Percentiles rank a stretch among this genome's conserved stretches.
Conservation (phyloP, 2,797 vertebrate species). For the Anguilla obscura region DNA sequence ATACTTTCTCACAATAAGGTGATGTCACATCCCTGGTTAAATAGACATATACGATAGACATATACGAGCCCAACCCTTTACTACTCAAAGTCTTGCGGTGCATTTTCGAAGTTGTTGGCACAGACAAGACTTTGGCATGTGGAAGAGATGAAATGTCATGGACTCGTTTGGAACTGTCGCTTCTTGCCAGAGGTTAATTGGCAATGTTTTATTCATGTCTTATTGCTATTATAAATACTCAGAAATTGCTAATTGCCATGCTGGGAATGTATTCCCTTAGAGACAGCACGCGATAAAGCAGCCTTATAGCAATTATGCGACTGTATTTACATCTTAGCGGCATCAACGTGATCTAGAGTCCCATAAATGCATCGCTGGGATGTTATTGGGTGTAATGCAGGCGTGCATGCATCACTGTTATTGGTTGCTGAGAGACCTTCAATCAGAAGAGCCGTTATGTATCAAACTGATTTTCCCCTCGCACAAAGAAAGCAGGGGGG, state of each 20-base stretch:
- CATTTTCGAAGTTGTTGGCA: not conserved
- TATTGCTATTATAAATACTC: constrained; percentile 21
- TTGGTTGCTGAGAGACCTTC: not conserved
- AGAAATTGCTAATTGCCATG: constrained; percentile 18
- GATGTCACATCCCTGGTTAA: too few species aligned
- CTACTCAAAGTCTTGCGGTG: too few species aligned
- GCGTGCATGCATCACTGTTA: not conserved
- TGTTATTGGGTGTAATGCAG: not conserved
- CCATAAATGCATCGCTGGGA: not conserved
- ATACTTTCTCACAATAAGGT: too few species aligned
- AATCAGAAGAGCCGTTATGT: not conserved
- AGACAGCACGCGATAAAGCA: not conserved
- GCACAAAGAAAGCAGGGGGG: not conserved
- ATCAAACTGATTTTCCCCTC: not conserved
- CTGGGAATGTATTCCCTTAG: not conserved
- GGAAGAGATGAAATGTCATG: not conserved
- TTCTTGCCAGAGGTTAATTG: constrained; percentile 17
- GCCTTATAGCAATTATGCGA: not conserved
- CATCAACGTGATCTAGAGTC: not conserved
- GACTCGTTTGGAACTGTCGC: not conserved
- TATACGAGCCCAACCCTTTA: not conserved
- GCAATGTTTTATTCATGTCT: constrained; percentile 34
- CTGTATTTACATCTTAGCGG: not conserved
- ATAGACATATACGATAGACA: too few species aligned
- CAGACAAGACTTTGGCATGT: not conserved